phyloP scores from a whole-genome alignment of 2,113 vertebrate species.

The Hippocampus comes region DNA sequence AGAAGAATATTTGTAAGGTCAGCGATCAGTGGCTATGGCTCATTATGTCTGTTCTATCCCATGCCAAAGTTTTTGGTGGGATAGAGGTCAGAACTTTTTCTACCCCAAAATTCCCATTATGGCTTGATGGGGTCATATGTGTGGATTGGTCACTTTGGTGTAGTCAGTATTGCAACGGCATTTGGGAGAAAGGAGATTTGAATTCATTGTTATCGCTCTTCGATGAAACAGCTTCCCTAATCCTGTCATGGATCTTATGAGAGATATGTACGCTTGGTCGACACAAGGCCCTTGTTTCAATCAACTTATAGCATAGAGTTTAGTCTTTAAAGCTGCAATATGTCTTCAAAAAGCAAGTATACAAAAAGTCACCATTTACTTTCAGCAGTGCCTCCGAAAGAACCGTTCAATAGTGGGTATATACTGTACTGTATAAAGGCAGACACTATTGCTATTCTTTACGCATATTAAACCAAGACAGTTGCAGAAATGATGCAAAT shows the following conservation, averaged over 20 bases:
- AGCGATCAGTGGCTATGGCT: too few species aligned
- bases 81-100: too few species aligned
- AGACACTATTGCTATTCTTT: conserved; percentile 17
- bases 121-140: too few species aligned
- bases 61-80: too few species aligned
- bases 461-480: conserved; percentile 44
- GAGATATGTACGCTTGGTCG: not conserved
- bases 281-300: not conserved
- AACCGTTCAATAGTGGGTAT: not conserved
- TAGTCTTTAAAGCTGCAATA: not conserved
- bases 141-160: too few species aligned
- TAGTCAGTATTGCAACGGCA: too few species aligned
- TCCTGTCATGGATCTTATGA: not conserved
- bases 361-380: not conserved
- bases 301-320: not conserved
- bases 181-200: too few species aligned
- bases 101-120: too few species aligned
- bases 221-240: not conserved
- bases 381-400: not conserved
- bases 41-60: too few species aligned
- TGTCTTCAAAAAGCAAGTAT: not conserved
- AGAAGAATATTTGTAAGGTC: too few species aligned
- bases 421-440: not conserved
- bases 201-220: too few species aligned
- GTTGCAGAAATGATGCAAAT: conserved; percentile 61